Base-by-base conservation (phyloP, 2,113 vertebrate species). In the Perca schrenkii region DNA sequence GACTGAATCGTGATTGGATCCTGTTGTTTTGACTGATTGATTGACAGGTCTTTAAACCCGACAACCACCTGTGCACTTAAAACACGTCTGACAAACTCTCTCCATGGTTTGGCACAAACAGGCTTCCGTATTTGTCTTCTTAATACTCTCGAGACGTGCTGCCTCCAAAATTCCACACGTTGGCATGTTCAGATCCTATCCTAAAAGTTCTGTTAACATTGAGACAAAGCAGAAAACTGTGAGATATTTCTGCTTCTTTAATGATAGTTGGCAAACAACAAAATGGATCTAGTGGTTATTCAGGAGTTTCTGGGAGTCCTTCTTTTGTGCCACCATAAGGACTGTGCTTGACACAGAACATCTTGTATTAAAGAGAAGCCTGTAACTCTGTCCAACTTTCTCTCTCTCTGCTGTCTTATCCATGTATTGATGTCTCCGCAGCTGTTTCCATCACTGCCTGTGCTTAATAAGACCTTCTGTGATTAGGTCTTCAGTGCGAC, bases 381-480 rank as follows among this genome's bases (percentile, higher is more conserved):
- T 40, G 3, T 61, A 13, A 36, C 25, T 60, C 21, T n/a, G 19
- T 53, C 19, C 66, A 43, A 53, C 5, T 58, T 43, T 67, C 10
- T 12, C 47, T 67, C 10, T 12, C 31, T 14, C 43, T 43, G 13
- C 40, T 5, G 22, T 79, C 28, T n/a, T 13, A 58, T 68, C 49
- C 52, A 69, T 25, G 43, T 47, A 73, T 54, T 40, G 66, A 62
- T 22, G 40, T n/a, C 14, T 47, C 25, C 13, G 54, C 65, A 50
- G 34, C 71, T 54, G 19, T 49, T 28, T 69, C 64, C 22, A 56
- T 70, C 72, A 31, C 36, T 3, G 25, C 22, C 15, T 2, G 22
- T 60, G 78, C 67, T 54, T 68, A 86, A 36, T 46, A 36, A 69
- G 58, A 60, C 6, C 17, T 11, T 52, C 25, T 49, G 73, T 13